These are phyloP conservation scores for Sebastiscus tertius DNA, from an alignment of 2,797 vertebrate genomes.

Conservation along the genomic window DNA sequence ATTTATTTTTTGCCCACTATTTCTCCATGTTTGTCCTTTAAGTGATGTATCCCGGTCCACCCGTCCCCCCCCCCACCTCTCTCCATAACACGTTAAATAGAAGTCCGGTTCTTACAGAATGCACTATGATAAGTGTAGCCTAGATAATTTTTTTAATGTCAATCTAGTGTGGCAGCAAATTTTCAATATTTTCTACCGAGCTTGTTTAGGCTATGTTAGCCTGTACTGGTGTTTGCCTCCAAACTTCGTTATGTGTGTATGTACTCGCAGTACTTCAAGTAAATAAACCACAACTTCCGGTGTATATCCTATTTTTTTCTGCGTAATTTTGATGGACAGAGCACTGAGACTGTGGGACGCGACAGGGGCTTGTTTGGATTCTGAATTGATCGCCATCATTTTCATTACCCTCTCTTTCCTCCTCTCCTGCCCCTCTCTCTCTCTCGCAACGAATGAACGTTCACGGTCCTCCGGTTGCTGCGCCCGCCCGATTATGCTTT, in stretches of 20 bases:
- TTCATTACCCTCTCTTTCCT: slow-evolving; percentile 2
- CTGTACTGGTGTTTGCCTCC: background rate
- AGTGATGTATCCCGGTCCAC: too few species aligned
- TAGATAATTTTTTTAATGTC: too few species aligned
- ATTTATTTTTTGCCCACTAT: too few species aligned
- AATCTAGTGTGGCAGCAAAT: background rate
- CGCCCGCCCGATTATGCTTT: background rate
- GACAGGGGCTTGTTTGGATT: slow-evolving; percentile 49
- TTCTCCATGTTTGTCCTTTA: too few species aligned
- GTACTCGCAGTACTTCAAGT: slow-evolving; percentile 85
- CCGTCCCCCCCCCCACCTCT: too few species aligned
- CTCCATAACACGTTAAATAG: too few species aligned
- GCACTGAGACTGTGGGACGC: slow-evolving; percentile 52
- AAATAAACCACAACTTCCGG: slow-evolving; percentile 77
- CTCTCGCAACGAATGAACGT: slow-evolving; percentile 16
- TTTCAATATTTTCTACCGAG: background rate
- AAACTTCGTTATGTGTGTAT: slow-evolving; percentile 28
- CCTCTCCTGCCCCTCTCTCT: background rate
- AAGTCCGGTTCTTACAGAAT: too few species aligned
- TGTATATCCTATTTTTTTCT: slow-evolving; percentile 72
- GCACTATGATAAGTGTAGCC: background rate
- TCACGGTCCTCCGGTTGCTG: slow-evolving; percentile 35
- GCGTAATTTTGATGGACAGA: slow-evolving; percentile 69
- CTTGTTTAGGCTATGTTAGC: background rate
- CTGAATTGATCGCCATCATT: slow-evolving; percentile 78